Base-by-base conservation (phyloP, 2,113 vertebrate genomes). In the Sakesphorus luctuosus region DNA sequence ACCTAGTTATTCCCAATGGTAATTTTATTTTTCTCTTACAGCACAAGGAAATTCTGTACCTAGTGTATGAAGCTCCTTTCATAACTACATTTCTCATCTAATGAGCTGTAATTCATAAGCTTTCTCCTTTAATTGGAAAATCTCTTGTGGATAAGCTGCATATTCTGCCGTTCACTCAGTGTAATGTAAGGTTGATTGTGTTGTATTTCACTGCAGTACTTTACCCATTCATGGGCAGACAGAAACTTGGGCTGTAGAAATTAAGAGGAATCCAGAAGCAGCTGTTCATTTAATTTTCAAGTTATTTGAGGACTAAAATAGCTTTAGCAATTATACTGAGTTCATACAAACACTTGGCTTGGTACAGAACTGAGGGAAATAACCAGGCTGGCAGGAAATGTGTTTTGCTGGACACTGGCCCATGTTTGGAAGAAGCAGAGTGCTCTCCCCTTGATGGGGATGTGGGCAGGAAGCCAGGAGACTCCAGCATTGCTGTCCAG, bases 51-150 rank as follows among this genome's bases (percentile, higher is more conserved):
- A 68, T 96, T 92, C 88, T 87, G 44, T 26, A 92, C 38, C 47
- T 97, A 87, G 36, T 84, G 65, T 86, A 35, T 81, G 94, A 94
- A 94, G 52, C 44, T 92, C 40, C 56, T 96, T 95, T 93, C 76
- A 75, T 91, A 91, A 88, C 75, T 87, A 56, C 11, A 28, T 94
- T 92, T 95, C 68, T 89, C 83, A 86, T 92, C 94, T 96, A 94
- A 96, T 95, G 85, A 96, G 92, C 76, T 94, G 63, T 93, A 96
- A 96, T 93, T 96, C 90, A 93, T 93, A 90, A 92, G 61, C 65
- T 95, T 76, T 96, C 18, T 36, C 53, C 56, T 95, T 97, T 96
- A 96, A 96, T 87, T 96, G 90, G 90, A 90, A 93, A 96, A 90
- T 76, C 93, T 96, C 93, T 84, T 92, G 93, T 94, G 94, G 88